These are phyloP conservation scores for Corticium candelabrum DNA, from an alignment of 37 sponge, comb jelly and placozoan species.

Conservation along the genomic window DNA sequence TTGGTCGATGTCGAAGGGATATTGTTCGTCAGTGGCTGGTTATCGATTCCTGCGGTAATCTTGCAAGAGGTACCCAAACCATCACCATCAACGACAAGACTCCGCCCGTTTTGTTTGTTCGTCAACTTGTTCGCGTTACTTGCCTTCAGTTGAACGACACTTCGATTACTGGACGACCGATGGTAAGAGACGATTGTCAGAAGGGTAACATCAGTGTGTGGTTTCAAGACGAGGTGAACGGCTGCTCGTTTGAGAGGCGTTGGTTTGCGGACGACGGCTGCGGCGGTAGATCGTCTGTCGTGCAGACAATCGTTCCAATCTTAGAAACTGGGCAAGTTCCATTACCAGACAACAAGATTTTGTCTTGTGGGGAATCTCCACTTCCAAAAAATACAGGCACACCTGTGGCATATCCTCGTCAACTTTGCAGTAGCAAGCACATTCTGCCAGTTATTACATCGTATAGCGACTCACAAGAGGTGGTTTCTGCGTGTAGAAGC, in stretches of 20 bases:
- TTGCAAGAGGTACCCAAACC: not conserved
- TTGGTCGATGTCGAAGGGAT: not conserved
- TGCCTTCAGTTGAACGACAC: too few species aligned
- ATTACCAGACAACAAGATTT: not conserved
- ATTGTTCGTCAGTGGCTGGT: not conserved
- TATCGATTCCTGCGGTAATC: not conserved
- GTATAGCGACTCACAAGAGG: too few species aligned
- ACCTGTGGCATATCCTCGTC: too few species aligned
- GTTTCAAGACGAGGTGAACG: too few species aligned
- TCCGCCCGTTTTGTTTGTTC: too few species aligned
- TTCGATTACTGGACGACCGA: too few species aligned
- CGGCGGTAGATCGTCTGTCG: not conserved
- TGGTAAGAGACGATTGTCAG: too few species aligned
- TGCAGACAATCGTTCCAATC: not conserved
- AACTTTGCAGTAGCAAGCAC: too few species aligned
- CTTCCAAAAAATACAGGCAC: not conserved
- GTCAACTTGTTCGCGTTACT: too few species aligned
- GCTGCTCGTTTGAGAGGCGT: not conserved
- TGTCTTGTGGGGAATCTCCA: not conserved
- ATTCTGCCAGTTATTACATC: too few species aligned
- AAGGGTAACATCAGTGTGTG: too few species aligned
- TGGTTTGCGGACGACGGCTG: not conserved
- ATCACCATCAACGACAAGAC: not conserved
- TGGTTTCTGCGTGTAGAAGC: too few species aligned
- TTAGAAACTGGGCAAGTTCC: not conserved